Conservation (phyloP, 2,888 invertebrate genomes). For the Camponotus fellah region DNA sequence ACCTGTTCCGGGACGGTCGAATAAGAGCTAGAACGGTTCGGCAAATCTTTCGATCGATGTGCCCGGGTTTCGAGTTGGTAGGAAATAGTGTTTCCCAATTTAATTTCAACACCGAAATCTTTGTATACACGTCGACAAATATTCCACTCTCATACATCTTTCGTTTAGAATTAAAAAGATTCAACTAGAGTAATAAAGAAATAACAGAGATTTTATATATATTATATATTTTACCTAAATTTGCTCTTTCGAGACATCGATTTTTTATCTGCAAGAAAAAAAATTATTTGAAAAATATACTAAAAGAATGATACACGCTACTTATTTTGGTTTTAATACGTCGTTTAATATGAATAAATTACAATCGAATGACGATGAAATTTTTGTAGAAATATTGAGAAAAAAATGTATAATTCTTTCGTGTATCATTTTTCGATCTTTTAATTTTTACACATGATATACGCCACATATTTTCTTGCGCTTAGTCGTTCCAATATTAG, state of each 20-base stretch:
- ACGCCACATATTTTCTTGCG: neutral
- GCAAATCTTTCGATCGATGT: conserved; percentile 16
- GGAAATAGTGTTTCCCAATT: neutral
- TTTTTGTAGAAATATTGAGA: neutral
- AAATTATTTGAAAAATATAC: neutral
- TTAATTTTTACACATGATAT: neutral
- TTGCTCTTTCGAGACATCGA: neutral
- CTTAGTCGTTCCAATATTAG: neutral
- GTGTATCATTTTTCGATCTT: neutral
- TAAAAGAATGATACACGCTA: neutral
- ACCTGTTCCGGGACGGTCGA: conserved; percentile 74
- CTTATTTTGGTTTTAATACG: neutral
- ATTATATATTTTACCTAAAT: no score
- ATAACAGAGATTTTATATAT: neutral
- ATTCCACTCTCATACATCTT: neutral
- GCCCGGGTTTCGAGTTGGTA: neutral
- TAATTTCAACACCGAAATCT: neutral
- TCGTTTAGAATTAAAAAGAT: neutral
- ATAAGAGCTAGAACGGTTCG: conserved; percentile 30
- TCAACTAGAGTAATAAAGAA: neutral
- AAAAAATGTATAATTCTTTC: neutral
- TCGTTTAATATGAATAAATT: neutral
- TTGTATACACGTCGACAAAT: neutral
- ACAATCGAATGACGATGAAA: neutral
- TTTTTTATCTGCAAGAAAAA: neutral